These are phyloP conservation scores for Abrostola tripartita DNA, from an alignment of 2,888 invertebrate species.

Conservation along the genomic window DNA sequence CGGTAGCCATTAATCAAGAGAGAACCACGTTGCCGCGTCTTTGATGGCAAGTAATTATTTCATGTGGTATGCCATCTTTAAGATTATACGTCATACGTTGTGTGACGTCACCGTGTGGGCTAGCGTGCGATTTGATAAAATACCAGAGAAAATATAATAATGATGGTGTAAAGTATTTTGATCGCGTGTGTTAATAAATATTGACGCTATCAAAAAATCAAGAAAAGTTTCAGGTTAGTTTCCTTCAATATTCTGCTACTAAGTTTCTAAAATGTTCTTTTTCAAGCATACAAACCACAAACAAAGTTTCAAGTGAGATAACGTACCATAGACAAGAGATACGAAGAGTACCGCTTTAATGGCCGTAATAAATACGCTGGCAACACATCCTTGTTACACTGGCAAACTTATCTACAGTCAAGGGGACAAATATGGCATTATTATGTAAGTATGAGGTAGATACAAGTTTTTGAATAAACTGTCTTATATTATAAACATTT, in stretches of 20 bases:
- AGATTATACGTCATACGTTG: constrained; percentile 34
- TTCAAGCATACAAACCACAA: too few relatives aligned
- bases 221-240: too few relatives aligned
- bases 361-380: constrained; percentile 26
- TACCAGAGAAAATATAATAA: not conserved
- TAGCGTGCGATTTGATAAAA: constrained; percentile 16
- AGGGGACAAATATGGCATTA: not conserved
- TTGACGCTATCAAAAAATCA: too few relatives aligned
- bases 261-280: too few relatives aligned
- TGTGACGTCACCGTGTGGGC: constrained; percentile 30
- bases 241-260: too few relatives aligned
- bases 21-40: constrained; percentile 26
- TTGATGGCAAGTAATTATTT: constrained; percentile 50
- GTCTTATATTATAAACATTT: too few relatives aligned
- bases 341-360: constrained; percentile 9
- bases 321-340: constrained; percentile 9
- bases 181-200: too few relatives aligned
- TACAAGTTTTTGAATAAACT: too few relatives aligned
- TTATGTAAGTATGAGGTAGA: not conserved
- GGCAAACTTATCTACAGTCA: constrained; percentile 28
- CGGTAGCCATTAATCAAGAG: constrained; percentile 46
- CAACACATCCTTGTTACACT: constrained; percentile 6
- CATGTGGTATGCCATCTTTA: constrained; percentile 37
- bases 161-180: too few relatives aligned
- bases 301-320: constrained; percentile 11